Evolutionary conservation across 2,113 vertebrate species (phyloP), one percentile per base, ranked within the genome.

Genomic region (Mobula hypostoma): DNA sequence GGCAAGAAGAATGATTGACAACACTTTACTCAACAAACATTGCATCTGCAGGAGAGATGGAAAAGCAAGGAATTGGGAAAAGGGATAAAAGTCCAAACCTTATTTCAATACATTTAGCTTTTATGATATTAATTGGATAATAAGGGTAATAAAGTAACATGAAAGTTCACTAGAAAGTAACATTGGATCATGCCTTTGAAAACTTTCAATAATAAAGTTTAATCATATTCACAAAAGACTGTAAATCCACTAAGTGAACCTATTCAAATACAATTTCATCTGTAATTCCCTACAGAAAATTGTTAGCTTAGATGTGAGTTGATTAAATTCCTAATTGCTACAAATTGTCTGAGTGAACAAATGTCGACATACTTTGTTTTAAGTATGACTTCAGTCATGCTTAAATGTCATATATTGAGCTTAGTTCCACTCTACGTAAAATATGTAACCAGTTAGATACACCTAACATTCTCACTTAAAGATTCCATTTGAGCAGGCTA

Each of bases 381-480:
- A 70, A 72, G 63, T 48, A 72, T 72, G 68, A 90, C 61, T 68
- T 90, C 85, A n/a, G n/a, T 90, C 29, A 90, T 63, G 29, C 85
- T 66, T 90, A 90, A 68, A 17, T 32, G 61, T 90, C 61, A 90
- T 32, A 93, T 74, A 72, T 93, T 27, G 36, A 93, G 36, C 72
- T 93, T 74, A 93, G 9, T 19, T 48, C 68, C 68, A 72, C 36
- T 93, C 66, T 48, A 48, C 9, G 8, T 74, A 24, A 93, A 93
- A 93, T 93, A 93, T 74, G 68, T 12, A 48, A 27, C 91, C 91
- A 27, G 70, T 40, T 93, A 27, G 21, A 93, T 72, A 27, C 19
- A 56, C 48, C 66, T 76, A 48, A 56, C 91, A 87, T 93, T 93
- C 40, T 48, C 70, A 93, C 68, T 74, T 27, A 93, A 93, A 93